Evolutionary conservation across 2,797 vertebrate genomes (phyloP), one percentile per base, ranked within the genome.

Genomic region (Chaenodraco wilsoni): DNA sequence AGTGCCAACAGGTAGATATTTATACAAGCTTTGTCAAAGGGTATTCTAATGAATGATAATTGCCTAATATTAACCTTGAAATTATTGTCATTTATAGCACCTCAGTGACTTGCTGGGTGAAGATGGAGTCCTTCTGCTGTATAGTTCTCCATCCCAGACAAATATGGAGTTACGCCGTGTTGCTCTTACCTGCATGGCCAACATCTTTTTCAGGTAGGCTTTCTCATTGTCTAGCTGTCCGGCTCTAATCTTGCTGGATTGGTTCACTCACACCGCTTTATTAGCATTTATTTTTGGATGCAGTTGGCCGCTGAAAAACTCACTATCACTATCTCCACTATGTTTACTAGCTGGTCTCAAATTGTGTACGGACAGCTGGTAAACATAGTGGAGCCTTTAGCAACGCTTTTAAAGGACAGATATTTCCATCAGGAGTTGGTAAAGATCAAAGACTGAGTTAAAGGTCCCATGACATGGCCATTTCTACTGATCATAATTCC

Each of bases 121-220:
- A 65, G 86, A 80, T 0, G 97, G 97, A 69, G 76, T 97, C 58
- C 90, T 99, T 76, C 65, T 96, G 77, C 93, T 81, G 44, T 91
- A 97, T 65, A 95, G 95, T 19, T 93, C 93, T 74, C 88, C 88
- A 1, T 69, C 81, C 73, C 95, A 98, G 82, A 81, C 95, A 0
- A 96, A 98, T 15, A 76, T 93, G 71, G 97, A 98, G 72, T 84
- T 98, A 40, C 87, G 94, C 46, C 96, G 95, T n/a, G 95, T 95
- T 19, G 95, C 97, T 0, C 90, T 99, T 1, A 96, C 95, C 67
- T 94, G 96, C 88, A 95, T 98, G 95, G 96, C 96, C 27, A 99
- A 98, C 88, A 89, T 99, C 40, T 99, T 97, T 61, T 94, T 99
- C 84, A 94, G 97, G 98, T 99, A 90, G 68, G 83, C 55, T 64